Evolutionary conservation across 2,113 vertebrate species (phyloP), one percentile per base, ranked within the genome.

Genomic region (Chionomys nivalis): DNA sequence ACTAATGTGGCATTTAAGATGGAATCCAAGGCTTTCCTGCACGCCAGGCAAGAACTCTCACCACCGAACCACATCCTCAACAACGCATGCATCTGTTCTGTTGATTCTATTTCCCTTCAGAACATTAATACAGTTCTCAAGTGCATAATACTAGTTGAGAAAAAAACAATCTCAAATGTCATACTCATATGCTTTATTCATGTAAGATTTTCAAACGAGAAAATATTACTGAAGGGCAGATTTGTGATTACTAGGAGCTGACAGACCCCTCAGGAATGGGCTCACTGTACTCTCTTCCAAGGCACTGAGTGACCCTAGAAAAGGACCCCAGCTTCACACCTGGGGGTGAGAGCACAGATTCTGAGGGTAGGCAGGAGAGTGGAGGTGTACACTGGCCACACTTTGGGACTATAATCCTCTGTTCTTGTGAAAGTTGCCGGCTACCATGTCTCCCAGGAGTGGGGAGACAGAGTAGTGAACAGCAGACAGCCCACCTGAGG

Each of bases 401-500:
- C 63, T 68, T 66, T 49, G 42, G 76, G 10, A 44, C 63, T 24
- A 33, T 49, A 75, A 63, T 8, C 63, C 33, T 1, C 24, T 31
- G 86, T 26, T 81, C 44, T 33, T 66, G 31, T 21, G 10, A 28
- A 42, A 42, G 44, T 58, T 5, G 16, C 6, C 44, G 78, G 16
- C 39, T 73, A 33, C 17, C 76, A 33, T 33, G 76, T 78, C 44
- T 78, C 31, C 76, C 23, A 52, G 47, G 76, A 78, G 85, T 0
- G 44, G 65, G 21, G 36, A 39, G 77, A 90, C 4, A 52, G 58
- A 3, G 28, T 33, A 1, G 11, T 19, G 73, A 70, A 21, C 91
- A 26, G 24, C 0, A 0, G 42, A 49, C 42, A 31, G 24, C 24
- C 26, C 7, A 36, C 31, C 13, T 11, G n/a, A 4, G 2, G 33